Evolutionary conservation across 2,888 invertebrate species (phyloP).

Genomic region (Clivina fossor): DNA sequence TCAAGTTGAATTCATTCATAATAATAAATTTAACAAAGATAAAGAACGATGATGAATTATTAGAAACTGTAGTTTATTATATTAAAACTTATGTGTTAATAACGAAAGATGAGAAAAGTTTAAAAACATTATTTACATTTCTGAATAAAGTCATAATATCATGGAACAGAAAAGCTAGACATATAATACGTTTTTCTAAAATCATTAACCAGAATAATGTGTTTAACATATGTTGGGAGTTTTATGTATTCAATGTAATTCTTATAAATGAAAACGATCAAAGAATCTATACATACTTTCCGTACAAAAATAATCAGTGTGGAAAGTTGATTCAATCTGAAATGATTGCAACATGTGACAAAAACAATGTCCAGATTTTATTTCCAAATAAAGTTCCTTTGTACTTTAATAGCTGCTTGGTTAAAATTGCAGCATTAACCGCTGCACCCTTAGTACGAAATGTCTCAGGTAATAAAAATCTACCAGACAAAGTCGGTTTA

Average conservation of each 20-base stretch:
- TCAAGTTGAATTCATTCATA: no score
- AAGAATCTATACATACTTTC: constrained; percentile 6
- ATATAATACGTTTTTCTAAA: no score
- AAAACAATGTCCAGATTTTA: neutral
- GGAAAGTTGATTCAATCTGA: neutral
- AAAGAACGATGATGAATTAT: no score
- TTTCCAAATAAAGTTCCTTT: constrained; percentile 9
- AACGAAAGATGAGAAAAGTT: no score
- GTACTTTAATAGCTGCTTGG: constrained; percentile 1
- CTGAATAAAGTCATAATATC: no score
- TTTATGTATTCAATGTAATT: constrained; percentile 3
- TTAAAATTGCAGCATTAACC: neutral
- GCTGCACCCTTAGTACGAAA: neutral
- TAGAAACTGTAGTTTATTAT: no score
- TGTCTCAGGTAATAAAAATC: neutral
- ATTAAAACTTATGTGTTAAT: no score
- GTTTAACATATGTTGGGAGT: no score
- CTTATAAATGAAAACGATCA: neutral
- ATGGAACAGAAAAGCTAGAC: no score
- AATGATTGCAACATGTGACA: neutral
- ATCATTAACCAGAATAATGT: no score
- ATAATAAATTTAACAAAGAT: no score
- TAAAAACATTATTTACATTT: no score
- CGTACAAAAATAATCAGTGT: constrained; percentile 4
- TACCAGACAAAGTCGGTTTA: neutral